phyloP scores from a whole-genome alignment of 1,140 invertebrate species.

The Drosophila gunungcola region DNA sequence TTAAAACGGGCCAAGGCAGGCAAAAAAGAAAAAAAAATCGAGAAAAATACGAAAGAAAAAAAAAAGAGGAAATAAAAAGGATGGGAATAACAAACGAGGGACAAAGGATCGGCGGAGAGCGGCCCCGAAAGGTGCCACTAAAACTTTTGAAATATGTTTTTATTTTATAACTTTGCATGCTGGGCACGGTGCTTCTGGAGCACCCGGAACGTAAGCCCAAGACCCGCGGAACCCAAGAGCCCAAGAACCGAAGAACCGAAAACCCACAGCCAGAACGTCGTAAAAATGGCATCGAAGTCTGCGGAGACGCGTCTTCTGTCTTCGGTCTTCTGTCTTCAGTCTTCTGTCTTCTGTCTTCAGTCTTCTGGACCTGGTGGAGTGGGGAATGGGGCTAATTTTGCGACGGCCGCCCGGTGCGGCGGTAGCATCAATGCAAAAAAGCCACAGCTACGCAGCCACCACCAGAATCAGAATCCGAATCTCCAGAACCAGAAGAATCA shows the following conservation, averaged over 20 bases:
- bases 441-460: constrained; percentile 14
- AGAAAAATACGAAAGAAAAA: neutral
- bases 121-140: constrained; percentile 75
- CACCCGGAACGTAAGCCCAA: constrained; percentile 53
- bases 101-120: constrained; percentile 30
- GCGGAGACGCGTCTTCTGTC: constrained; percentile 27
- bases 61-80: constrained; percentile 16
- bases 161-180: constrained; percentile 82
- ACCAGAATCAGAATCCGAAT: constrained; percentile 7
- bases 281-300: constrained; percentile 52
- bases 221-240: neutral
- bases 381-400: constrained; percentile 66
- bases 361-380: neutral
- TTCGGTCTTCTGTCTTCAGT: neutral
- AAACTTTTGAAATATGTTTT: constrained; percentile 84
- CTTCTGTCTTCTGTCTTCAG: neutral
- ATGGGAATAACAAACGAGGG: constrained; percentile 10
- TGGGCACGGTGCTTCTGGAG: constrained; percentile 80
- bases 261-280: constrained; percentile 61
- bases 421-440: constrained; percentile 68
- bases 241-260: constrained; percentile 13
- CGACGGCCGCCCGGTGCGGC: constrained; percentile 75
- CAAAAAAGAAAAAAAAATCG: neutral
- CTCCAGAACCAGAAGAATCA: constrained; percentile 2
- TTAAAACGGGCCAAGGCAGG: constrained; percentile 40